A percentile compares a stretch with the other conserved stretches of the same genome.
These are phyloP conservation scores for Gymnocypris eckloni DNA, from an alignment of 2,797 vertebrate species.

Conservation along the genomic window DNA sequence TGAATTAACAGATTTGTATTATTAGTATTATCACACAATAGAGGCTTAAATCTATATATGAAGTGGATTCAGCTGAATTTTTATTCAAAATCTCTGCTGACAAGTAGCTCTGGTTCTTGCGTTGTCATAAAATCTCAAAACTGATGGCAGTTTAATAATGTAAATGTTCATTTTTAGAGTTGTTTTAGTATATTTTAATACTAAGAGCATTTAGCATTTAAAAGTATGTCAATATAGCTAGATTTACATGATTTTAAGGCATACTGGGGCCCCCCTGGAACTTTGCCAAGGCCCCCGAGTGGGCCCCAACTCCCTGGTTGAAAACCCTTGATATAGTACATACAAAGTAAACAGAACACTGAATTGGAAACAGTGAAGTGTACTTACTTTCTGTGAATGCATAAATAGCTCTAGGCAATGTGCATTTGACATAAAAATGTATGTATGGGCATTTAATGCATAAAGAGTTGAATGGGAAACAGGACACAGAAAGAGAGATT, in stretches of 20 bases:
- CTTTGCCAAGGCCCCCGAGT: neutral
- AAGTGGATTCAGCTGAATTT: neutral
- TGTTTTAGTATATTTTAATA: neutral
- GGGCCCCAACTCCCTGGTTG: neutral
- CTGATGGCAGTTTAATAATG: neutral
- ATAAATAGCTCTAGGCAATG: neutral
- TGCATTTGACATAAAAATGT: neutral
- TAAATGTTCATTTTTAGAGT: neutral
- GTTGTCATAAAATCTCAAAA: neutral
- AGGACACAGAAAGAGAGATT: neutral
- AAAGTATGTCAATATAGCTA: neutral
- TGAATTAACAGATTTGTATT: neutral
- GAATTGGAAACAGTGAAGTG: neutral
- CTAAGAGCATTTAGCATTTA: neutral
- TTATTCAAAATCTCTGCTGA: neutral
- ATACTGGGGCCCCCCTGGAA: neutral
- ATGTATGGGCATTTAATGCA: neutral
- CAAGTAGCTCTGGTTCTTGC: neutral
- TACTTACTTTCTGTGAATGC: neutral
- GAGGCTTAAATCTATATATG: neutral
- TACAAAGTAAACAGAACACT: neutral
- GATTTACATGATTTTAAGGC: neutral
- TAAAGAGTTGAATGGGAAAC: neutral
- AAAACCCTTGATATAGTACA: neutral
- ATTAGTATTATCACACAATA: neutral